Evolutionary conservation across 2,113 vertebrate genomes (phyloP).

Genomic region (Sciurus niger): DNA sequence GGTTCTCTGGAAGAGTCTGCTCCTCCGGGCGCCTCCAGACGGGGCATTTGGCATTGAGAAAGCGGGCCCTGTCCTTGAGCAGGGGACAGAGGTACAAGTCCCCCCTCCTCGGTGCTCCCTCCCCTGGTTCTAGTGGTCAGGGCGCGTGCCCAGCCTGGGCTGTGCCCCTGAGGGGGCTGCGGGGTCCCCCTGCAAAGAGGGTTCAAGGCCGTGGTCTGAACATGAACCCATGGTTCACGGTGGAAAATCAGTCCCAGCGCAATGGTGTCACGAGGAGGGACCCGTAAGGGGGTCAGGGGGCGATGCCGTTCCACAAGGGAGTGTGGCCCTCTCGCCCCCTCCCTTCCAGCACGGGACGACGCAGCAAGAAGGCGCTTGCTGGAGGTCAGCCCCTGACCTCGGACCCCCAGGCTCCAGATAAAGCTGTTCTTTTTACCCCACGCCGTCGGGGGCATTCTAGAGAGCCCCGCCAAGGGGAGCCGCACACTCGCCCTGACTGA

Average conservation of each 20-base stretch:
- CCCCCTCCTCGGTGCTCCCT: too few relatives aligned
- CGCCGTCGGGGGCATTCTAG: background rate
- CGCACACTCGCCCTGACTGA: background rate
- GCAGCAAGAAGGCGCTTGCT: background rate
- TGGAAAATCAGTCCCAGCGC: background rate
- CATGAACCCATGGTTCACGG: accelerated
- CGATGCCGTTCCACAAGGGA: accelerated
- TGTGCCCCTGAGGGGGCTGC: background rate
- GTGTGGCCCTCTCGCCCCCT: background rate
- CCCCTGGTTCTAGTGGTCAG: too few relatives aligned
- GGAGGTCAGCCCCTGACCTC: background rate
- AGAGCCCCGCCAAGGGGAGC: background rate
- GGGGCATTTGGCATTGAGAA: background rate
- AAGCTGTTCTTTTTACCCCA: background rate
- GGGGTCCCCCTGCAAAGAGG: background rate
- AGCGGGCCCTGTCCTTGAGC: slow-evolving; percentile 48
- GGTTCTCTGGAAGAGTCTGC: background rate
- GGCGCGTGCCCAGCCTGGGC: too few relatives aligned
- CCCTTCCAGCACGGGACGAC: too few relatives aligned
- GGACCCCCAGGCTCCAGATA: too few relatives aligned
- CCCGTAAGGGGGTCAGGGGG: too few relatives aligned
- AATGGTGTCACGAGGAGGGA: background rate
- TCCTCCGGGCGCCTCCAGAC: background rate
- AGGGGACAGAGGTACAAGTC: background rate
- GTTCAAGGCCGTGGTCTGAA: background rate